Evolutionary conservation across 2,113 vertebrate species (phyloP).

Genomic region (Ahaetulla prasina): DNA sequence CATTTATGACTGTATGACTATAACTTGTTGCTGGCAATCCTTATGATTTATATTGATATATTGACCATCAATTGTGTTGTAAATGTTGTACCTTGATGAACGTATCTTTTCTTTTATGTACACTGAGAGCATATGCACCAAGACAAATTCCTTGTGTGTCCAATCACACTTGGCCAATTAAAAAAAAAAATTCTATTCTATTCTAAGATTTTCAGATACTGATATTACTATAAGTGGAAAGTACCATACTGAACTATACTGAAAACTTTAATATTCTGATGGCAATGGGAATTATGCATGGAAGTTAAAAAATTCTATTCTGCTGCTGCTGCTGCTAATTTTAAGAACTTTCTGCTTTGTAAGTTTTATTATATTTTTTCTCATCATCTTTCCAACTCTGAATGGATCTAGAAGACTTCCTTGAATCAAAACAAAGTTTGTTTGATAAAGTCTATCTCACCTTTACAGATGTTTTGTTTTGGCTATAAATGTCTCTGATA

Average conservation of each 20-base stretch:
- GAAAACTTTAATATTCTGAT: background rate
- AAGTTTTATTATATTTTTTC: background rate
- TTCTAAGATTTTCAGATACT: background rate
- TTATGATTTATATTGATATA: too few species aligned
- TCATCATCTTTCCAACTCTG: too few species aligned
- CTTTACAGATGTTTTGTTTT: background rate
- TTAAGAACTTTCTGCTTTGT: background rate
- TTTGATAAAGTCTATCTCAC: background rate
- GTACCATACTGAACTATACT: background rate
- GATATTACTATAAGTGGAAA: background rate
- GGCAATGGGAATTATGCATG: background rate
- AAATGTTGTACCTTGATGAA: too few species aligned
- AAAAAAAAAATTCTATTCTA: too few species aligned
- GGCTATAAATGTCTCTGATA: background rate
- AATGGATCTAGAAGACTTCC: background rate
- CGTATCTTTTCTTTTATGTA: too few species aligned
- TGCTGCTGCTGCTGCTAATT: background rate
- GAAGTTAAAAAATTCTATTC: background rate
- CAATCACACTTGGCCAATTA: too few species aligned
- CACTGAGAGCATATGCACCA: too few species aligned
- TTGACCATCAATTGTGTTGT: too few species aligned
- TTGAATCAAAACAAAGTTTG: conserved; percentile 20
- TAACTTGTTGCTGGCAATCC: too few species aligned
- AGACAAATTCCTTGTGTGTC: too few species aligned
- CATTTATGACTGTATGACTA: too few species aligned